phyloP scores from a whole-genome alignment of 2,888 invertebrate species.

The Helleia helle region DNA sequence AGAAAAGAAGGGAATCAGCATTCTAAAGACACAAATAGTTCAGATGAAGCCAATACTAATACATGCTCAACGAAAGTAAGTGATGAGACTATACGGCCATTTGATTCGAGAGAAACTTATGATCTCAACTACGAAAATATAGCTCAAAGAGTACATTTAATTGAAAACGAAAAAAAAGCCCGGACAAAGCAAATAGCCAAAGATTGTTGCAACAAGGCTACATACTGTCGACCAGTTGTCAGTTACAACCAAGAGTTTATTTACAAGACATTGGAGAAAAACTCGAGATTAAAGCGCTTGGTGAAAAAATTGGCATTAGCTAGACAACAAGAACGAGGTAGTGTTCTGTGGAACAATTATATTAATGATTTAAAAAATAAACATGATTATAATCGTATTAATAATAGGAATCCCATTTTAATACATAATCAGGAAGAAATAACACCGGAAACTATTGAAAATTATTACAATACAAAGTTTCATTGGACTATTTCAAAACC shows the following conservation, averaged over 20 bases:
- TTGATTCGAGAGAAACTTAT: too few species aligned
- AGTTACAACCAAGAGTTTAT: conserved; percentile 34
- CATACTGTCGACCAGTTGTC: conserved; percentile 35
- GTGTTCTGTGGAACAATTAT: conserved; percentile 44
- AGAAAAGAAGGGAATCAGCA: too few species aligned
- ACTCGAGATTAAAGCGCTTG: conserved; percentile 34
- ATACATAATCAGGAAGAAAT: conserved; percentile 3
- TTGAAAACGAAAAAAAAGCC: too few species aligned
- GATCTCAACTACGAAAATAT: too few species aligned
- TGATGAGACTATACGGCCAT: too few species aligned
- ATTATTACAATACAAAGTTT: conserved; percentile 26
- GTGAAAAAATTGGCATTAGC: conserved; percentile 33
- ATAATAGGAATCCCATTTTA: conserved; percentile 9
- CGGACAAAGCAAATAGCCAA: too few species aligned
- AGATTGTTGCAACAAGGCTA: conserved; percentile 33
- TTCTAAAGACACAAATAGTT: too few species aligned
- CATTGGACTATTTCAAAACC: conserved; percentile 23
- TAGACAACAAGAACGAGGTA: conserved; percentile 39
- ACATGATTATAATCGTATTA: conserved; percentile 21
- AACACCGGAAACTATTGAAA: conserved; percentile 25
- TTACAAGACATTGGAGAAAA: conserved; percentile 36
- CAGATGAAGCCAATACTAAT: too few species aligned
- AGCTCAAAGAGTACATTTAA: too few species aligned
- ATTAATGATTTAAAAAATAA: conserved; percentile 46
- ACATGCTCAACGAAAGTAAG: too few species aligned